phyloP scores from a whole-genome alignment of 2,888 invertebrate genomes.

The Cremastinae sp. region DNA sequence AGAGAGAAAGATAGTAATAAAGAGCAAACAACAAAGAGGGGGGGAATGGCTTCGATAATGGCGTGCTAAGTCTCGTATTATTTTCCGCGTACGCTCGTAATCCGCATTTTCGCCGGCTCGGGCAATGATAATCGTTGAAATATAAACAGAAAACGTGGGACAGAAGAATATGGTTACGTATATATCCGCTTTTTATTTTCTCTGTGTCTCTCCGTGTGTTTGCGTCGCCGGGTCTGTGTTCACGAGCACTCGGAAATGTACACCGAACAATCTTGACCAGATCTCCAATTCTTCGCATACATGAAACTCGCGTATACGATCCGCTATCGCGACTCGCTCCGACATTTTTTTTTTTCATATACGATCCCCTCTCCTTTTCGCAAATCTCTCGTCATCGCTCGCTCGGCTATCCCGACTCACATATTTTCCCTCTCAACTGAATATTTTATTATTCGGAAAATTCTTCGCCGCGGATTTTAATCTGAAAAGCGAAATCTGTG shows the following conservation, averaged over 20 bases:
- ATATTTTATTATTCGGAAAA: too few relatives aligned
- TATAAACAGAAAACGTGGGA: slow-evolving; percentile 31
- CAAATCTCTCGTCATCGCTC: slow-evolving; percentile 30
- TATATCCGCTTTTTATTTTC: too few relatives aligned
- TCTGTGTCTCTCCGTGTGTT: too few relatives aligned
- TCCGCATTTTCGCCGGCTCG: slow-evolving; percentile 17
- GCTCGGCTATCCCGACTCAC: slow-evolving; percentile 36
- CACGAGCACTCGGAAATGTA: too few relatives aligned
- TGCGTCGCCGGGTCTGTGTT: too few relatives aligned
- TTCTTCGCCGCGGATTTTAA: slow-evolving; percentile 7
- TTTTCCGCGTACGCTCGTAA: background rate
- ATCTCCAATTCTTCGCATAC: too few relatives aligned
- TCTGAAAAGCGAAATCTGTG: too few relatives aligned
- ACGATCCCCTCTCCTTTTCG: slow-evolving; percentile 32
- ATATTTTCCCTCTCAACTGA: slow-evolving; percentile 5
- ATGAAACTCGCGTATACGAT: too few relatives aligned
- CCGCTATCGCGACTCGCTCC: too few relatives aligned
- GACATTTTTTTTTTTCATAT: slow-evolving; percentile 40
- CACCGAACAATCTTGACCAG: too few relatives aligned
- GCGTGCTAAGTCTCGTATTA: slow-evolving; percentile 49
- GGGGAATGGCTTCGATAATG: too few relatives aligned
- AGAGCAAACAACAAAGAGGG: background rate
- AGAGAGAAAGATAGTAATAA: too few relatives aligned
- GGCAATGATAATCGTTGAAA: slow-evolving; percentile 53
- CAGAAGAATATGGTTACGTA: background rate